These are phyloP conservation scores for Epirrhoe alternata DNA, from an alignment of 2,888 invertebrate species.

Conservation along the genomic window DNA sequence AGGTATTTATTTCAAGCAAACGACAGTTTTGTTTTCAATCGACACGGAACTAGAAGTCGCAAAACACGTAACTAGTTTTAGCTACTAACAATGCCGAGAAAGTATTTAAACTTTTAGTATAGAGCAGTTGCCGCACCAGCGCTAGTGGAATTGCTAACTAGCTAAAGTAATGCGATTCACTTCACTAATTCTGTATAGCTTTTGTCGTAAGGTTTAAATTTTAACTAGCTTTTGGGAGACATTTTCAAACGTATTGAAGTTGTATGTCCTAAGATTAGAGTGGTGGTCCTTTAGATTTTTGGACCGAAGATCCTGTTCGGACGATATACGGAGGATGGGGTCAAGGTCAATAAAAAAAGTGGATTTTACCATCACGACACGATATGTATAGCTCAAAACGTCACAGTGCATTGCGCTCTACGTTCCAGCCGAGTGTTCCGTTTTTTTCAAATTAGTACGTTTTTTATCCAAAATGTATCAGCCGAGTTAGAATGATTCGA, in stretches of 20 bases:
- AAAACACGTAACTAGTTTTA: conserved; percentile 25
- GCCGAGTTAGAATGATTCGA: not conserved
- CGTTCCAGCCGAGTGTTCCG: not conserved
- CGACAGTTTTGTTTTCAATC: conserved; percentile 1
- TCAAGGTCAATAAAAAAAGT: too few species aligned
- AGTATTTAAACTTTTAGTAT: conserved; percentile 32
- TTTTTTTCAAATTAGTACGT: too few species aligned
- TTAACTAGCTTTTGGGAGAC: too few species aligned
- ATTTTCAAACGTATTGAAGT: too few species aligned
- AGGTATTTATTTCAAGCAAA: not conserved
- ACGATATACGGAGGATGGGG: too few species aligned
- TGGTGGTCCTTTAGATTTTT: too few species aligned
- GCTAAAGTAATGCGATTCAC: conserved; percentile 26
- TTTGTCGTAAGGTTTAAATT: conserved; percentile 7
- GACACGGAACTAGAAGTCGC: conserved; percentile 1
- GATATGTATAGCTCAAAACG: too few species aligned
- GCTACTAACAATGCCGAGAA: conserved; percentile 13
- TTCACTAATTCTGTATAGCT: conserved; percentile 15
- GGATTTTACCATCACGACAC: too few species aligned
- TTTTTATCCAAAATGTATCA: not conserved
- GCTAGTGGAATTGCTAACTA: conserved; percentile 26
- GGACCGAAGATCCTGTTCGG: too few species aligned
- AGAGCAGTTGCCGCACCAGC: conserved; percentile 17
- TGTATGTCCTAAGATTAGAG: too few species aligned
- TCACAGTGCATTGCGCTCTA: too few species aligned